phyloP scores from a whole-genome alignment of 2,888 invertebrate genomes.

The Pasiphila rectangulata region DNA sequence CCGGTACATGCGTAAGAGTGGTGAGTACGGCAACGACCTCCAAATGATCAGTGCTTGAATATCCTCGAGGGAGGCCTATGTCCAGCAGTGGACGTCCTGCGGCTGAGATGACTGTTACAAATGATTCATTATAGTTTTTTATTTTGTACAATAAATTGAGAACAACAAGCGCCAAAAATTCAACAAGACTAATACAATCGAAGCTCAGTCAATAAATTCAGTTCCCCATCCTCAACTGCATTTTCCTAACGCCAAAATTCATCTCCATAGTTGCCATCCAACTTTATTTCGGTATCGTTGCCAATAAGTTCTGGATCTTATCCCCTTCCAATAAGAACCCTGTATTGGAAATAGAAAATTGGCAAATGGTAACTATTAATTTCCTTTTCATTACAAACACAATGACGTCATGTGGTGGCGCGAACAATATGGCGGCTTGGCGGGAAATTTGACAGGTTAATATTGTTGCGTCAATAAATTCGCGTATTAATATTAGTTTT shows the following conservation, averaged over 20 bases:
- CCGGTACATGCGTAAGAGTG: no score
- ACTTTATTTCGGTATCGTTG: conserved; percentile 9
- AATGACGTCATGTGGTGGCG: conserved; percentile 65
- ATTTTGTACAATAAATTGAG: no score
- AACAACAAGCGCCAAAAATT: no score
- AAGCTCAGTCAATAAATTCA: conserved; percentile 45
- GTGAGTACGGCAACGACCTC: no score
- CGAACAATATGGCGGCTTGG: conserved; percentile 65
- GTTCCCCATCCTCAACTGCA: conserved; percentile 46
- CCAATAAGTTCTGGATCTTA: conserved; percentile 38
- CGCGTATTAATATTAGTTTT: neutral
- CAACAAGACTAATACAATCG: no score
- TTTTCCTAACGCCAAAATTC: conserved; percentile 34
- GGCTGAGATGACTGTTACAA: no score
- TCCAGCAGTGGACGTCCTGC: no score
- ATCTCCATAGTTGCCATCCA: conserved; percentile 47
- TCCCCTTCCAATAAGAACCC: conserved; percentile 20
- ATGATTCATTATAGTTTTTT: no score
- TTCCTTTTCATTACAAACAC: conserved; percentile 69
- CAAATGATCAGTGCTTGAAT: no score
- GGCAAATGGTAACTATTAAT: conserved; percentile 64
- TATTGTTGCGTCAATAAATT: conserved; percentile 30
- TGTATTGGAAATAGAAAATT: conserved; percentile 25
- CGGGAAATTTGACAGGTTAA: conserved; percentile 66
- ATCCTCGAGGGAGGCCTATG: no score